These are phyloP conservation scores for Paratilapia polleni DNA, from an alignment of 2,113 vertebrate genomes.

Conservation along the genomic window DNA sequence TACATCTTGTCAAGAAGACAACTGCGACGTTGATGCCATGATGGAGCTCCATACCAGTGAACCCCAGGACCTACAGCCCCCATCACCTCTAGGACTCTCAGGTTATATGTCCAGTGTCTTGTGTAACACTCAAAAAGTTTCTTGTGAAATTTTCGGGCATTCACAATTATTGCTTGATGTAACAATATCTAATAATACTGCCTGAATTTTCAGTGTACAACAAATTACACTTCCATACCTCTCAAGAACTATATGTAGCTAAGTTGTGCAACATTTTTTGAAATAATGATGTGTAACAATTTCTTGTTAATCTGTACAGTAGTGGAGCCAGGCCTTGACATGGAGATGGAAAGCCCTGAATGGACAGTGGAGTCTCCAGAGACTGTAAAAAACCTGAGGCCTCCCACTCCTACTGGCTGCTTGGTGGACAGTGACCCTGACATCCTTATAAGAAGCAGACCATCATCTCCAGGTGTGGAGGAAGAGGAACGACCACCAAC, in stretches of 20 bases:
- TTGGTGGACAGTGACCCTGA: slow-evolving; percentile 81
- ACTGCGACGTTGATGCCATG: slow-evolving; percentile 17
- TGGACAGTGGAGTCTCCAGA: slow-evolving; percentile 70
- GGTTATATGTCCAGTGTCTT: slow-evolving; percentile 50
- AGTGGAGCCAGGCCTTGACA: slow-evolving; percentile 51
- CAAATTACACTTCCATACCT: background rate
- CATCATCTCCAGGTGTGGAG: slow-evolving; percentile 71
- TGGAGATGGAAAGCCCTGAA: slow-evolving; percentile 72
- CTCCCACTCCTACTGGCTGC: slow-evolving; percentile 78
- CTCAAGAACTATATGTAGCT: background rate
- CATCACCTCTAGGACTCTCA: slow-evolving; percentile 59
- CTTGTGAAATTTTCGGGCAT: background rate
- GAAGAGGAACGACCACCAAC: slow-evolving; percentile 85
- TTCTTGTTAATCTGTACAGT: slow-evolving; percentile 35
- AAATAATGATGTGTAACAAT: background rate
- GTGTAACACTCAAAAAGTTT: background rate
- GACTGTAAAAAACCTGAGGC: slow-evolving; percentile 67
- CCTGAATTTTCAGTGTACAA: background rate
- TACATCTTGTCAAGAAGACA: slow-evolving; percentile 4
- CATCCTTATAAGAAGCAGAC: slow-evolving; percentile 69
- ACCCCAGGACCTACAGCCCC: slow-evolving; percentile 19
- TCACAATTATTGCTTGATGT: background rate
- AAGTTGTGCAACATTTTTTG: background rate
- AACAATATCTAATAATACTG: background rate
- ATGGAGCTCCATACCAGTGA: slow-evolving; percentile 42